Evolutionary conservation across 1,140 invertebrate genomes (phyloP).

Genomic region (Dryas iulia): DNA sequence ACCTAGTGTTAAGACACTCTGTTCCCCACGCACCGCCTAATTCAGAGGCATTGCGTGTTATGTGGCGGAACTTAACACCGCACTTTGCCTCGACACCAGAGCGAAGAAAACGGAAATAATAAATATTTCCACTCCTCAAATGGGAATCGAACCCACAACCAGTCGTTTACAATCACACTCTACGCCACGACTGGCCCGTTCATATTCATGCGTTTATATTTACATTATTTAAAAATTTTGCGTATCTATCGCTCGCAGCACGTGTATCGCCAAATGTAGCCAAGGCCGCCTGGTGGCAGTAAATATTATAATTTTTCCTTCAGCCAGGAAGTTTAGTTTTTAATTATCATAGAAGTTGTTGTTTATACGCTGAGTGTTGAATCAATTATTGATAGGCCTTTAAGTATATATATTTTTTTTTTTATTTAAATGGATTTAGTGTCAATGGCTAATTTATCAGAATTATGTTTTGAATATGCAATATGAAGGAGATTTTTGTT

Average conservation of each 20-base stretch:
- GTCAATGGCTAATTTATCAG: background rate
- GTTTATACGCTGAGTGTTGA: background rate
- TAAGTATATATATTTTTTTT: background rate
- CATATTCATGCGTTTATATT: conserved; percentile 6
- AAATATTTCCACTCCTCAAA: too few relatives aligned
- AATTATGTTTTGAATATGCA: background rate
- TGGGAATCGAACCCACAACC: too few relatives aligned
- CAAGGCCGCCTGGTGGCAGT: conserved; percentile 28
- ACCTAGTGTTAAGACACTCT: too few relatives aligned
- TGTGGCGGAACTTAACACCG: too few relatives aligned
- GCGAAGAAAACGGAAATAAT: too few relatives aligned
- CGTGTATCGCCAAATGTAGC: conserved; percentile 26
- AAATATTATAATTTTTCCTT: conserved; percentile 25
- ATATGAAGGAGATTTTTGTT: too few relatives aligned
- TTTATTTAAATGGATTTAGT: background rate
- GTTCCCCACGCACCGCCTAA: too few relatives aligned
- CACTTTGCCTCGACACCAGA: too few relatives aligned
- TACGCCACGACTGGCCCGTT: background rate
- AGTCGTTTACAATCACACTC: too few relatives aligned
- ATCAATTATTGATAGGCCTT: conserved; percentile 19
- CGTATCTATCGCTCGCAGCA: conserved; percentile 13
- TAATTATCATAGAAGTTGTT: conserved; percentile 14
- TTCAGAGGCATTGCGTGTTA: too few relatives aligned
- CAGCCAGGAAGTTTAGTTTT: conserved; percentile 20
- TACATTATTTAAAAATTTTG: conserved; percentile 19